Evolutionary conservation across 1,140 invertebrate genomes (phyloP), one percentile per base, ranked within the genome.

Genomic region (Solen grandis): DNA sequence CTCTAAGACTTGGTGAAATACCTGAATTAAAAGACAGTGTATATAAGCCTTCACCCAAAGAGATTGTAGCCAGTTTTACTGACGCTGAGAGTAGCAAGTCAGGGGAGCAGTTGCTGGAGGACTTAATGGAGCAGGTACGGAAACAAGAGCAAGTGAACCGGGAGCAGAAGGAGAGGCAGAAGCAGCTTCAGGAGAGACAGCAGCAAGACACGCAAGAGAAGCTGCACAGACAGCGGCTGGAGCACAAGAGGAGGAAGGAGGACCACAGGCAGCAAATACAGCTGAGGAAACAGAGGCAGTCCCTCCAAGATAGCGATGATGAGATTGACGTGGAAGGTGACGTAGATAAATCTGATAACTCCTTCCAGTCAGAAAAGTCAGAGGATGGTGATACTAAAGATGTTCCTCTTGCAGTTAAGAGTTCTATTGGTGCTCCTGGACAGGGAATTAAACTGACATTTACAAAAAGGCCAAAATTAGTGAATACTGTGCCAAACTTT

Each of bases 381-480:
- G 82, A 86, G 27, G 82, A 83, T 38, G 82, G 85, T 55, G 54
- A 54, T 55, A 66, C 84, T 22, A 69, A 50, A 50, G 59, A 77
- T 52, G 76, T 86, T 19, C 84, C 86, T 55, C 55, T 91, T 16
- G 86, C 87, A 52, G 85, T 90, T 2, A 89, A 87, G 80, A 88
- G 86, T 63, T 90, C 87, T 13, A 86, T 90, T 36, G 88, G 84
- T 76, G 89, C 91, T 78, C 89, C 91, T 13, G 84, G 82, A 22
- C 83, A 87, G 59, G 92, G 92, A 22, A 90, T 93, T 22, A 93
- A 93, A 81, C 72, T 93, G 50, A 92, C 90, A 54, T 92, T 93
- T 38, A 88, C 88, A 54, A 89, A 88, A 76, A 70, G 85, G 55
- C 85, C 84, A 38, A 83, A 82, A 60, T 27, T 85, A 14, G 54